These are phyloP conservation scores for Rhagoletis zephyria DNA, from an alignment of 1,140 invertebrate genomes.

Conservation along the genomic window DNA sequence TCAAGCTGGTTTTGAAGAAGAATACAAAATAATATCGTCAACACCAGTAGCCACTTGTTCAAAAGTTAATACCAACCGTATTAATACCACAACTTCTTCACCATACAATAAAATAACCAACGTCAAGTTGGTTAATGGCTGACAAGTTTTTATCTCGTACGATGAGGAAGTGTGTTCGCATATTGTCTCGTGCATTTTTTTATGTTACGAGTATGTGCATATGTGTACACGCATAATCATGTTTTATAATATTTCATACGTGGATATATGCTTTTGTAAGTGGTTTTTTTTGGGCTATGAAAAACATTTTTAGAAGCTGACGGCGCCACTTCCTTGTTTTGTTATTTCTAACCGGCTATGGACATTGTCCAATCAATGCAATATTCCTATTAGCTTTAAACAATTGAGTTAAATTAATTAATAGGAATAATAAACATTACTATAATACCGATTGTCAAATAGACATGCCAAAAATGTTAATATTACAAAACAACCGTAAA, in stretches of 20 bases:
- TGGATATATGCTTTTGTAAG: neutral
- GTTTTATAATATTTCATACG: neutral
- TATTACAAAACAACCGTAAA: neutral
- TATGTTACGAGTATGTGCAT: neutral
- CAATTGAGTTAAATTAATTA: slow-evolving; percentile 33
- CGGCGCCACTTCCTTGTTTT: neutral
- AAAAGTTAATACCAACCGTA: neutral
- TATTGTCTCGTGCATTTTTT: neutral
- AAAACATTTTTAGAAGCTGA: neutral
- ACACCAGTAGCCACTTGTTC: slow-evolving; percentile 16
- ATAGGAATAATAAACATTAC: slow-evolving; percentile 18
- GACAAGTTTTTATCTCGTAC: neutral
- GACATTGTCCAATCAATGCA: neutral
- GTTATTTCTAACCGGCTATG: neutral
- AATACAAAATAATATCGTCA: neutral
- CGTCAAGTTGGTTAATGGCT: neutral
- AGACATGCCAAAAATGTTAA: neutral
- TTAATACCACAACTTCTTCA: slow-evolving; percentile 17
- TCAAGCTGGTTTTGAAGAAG: neutral
- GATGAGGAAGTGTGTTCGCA: neutral
- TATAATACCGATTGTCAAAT: slow-evolving; percentile 37
- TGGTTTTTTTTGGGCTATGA: neutral
- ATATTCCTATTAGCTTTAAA: slow-evolving; percentile 44
- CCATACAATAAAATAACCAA: neutral
- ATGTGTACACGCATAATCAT: neutral